A percentile compares a stretch with the other conserved stretches of the same genome.
phyloP scores from a whole-genome alignment of 2,888 invertebrate genomes.

The Campoplex nolae region DNA sequence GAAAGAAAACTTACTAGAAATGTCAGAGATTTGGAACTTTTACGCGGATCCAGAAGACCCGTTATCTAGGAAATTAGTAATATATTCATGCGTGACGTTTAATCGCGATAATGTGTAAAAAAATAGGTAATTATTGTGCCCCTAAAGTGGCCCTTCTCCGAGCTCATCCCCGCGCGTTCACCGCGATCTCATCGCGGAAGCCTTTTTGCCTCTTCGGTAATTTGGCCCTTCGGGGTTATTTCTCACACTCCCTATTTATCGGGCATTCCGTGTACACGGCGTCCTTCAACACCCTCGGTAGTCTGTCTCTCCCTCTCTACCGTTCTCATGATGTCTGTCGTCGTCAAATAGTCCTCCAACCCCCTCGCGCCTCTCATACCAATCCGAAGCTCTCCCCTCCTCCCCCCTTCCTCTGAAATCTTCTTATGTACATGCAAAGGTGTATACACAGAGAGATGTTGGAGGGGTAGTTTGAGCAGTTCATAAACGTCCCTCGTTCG shows the following conservation, averaged over 20 bases:
- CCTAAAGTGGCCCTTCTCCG: constrained; percentile 21
- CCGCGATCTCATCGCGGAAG: constrained; percentile 1
- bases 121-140: constrained; percentile 37
- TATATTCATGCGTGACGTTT: background rate
- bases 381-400: constrained; percentile 32
- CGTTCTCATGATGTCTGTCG: constrained; percentile 29
- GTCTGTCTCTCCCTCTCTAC: background rate
- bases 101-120: background rate
- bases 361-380: constrained; percentile 25
- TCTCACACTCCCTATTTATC: constrained; percentile 11
- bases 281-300: constrained; percentile 34
- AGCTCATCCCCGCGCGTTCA: constrained; percentile 28
- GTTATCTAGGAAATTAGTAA: too few species aligned
- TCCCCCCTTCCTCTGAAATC: background rate
- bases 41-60: background rate
- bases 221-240: constrained; percentile 35
- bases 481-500: constrained; percentile 35
- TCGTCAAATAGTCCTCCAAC: constrained; percentile 53
- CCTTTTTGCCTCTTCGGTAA: constrained; percentile 39
- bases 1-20: too few species aligned
- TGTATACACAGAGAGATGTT: background rate
- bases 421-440: background rate
- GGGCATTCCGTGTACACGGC: background rate
- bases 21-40: background rate
- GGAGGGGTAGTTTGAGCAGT: constrained; percentile 13